Evolutionary conservation across 2,113 vertebrate genomes (phyloP).

Genomic region (Miniopterus natalensis): DNA sequence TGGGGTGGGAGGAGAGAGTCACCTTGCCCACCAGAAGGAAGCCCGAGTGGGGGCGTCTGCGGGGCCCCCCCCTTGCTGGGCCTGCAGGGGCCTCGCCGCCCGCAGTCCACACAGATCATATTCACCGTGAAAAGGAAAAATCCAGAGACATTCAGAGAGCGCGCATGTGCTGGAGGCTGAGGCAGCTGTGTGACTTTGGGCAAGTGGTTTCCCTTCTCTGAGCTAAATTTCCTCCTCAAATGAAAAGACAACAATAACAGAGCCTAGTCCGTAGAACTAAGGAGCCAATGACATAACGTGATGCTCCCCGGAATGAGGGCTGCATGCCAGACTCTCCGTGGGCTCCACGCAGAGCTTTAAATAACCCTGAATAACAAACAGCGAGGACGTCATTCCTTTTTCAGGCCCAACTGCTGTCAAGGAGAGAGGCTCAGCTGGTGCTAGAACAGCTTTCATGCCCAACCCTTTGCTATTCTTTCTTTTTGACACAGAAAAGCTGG

Average conservation of each 20-base stretch:
- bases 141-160: neutral
- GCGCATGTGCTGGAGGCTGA: accelerated
- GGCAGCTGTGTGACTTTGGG: neutral
- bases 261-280: neutral
- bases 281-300: neutral
- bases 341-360: slow-evolving; percentile 39
- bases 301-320: neutral
- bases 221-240: neutral
- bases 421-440: neutral
- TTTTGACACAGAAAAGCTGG: neutral
- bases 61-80: neutral
- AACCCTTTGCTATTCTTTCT: neutral
- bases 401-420: neutral
- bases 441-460: neutral
- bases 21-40: neutral
- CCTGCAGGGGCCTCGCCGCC: too few relatives aligned
- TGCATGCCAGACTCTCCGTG: accelerated
- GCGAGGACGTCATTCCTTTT: neutral
- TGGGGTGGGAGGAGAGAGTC: too few relatives aligned
- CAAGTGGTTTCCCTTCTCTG: slow-evolving; percentile 18
- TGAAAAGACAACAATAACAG: neutral
- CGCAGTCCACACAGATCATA: neutral
- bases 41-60: neutral
- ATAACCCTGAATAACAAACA: slow-evolving; percentile 2
- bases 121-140: neutral